phyloP scores from a whole-genome alignment of 2,888 invertebrate genomes.

The Noctua janthe region DNA sequence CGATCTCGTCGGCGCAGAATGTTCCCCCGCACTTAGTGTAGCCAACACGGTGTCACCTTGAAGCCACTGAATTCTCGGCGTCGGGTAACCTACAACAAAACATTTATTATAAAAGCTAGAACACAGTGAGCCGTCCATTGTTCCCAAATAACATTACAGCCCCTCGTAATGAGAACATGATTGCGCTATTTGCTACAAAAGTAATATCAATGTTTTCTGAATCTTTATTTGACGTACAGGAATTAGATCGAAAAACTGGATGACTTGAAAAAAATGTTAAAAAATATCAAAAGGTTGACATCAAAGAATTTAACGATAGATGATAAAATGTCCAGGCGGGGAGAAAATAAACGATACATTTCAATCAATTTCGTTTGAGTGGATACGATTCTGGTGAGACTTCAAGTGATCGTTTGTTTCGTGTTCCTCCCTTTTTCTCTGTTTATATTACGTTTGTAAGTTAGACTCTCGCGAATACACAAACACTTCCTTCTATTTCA shows the following conservation, averaged over 20 bases:
- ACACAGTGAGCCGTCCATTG: constrained; percentile 32
- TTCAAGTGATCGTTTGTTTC: constrained; percentile 65
- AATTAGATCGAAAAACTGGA: constrained; percentile 24
- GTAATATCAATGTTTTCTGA: constrained; percentile 21
- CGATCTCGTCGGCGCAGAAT: constrained; percentile 76
- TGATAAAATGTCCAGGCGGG: constrained; percentile 62
- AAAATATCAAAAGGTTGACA: constrained; percentile 47
- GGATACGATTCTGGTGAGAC: constrained; percentile 62
- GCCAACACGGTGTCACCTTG: constrained; percentile 83
- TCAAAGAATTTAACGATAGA: constrained; percentile 59
- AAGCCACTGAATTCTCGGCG: constrained; percentile 86
- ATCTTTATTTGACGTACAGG: constrained; percentile 2
- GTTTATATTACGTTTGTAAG: constrained; percentile 38
- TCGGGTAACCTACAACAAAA: constrained; percentile 82
- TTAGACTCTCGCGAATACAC: constrained; percentile 30
- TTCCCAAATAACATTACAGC: constrained; percentile 36
- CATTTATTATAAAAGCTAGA: constrained; percentile 8
- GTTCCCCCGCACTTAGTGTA: constrained; percentile 78
- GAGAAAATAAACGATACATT: constrained; percentile 64
- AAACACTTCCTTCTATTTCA: constrained; percentile 15
- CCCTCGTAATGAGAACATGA: constrained; percentile 41
- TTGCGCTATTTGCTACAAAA: constrained; percentile 31
- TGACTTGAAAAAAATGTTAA: constrained; percentile 17
- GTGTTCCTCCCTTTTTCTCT: constrained; percentile 52
- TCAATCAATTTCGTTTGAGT: constrained; percentile 68